Evolutionary conservation across 1,140 invertebrate genomes (phyloP), one percentile per base, ranked within the genome.

Genomic region (Micrasema minimum): DNA sequence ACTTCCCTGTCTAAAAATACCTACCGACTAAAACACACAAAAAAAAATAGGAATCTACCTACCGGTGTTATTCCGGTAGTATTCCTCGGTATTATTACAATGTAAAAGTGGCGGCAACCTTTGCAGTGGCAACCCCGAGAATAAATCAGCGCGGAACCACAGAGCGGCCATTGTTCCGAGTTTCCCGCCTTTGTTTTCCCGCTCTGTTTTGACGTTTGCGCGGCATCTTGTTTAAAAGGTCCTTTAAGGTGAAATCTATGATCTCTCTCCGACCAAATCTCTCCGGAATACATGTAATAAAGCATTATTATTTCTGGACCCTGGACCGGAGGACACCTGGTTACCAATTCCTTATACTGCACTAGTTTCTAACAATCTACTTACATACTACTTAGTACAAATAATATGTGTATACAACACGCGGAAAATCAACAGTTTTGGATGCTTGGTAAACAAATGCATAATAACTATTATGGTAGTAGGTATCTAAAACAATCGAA

Each of bases 161-260:
- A 31, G 23, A 31, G 23, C 26, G 51, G 43, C 48, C 55, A 59
- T 59, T 59, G 55, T 59, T 59, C 55, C 55, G 20, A 16, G 55
- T 59, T 59, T 59, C 31, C 37, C 35, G 55, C 55, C 37, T 59
- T 59, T 59, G 55, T 59, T 59, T 59, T 41, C 55, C 55, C 55
- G 55, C 55, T 57, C 53, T 41, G 18, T 38, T 59, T 59, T 59
- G 55, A 59, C 55, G 55, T 38, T 16, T 9, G 16, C 55, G 55
- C 55, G 55, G 55, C 37, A 35, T 16, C 9, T 18, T 41, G 14
- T 12, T n/a, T n/a, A n/a, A n/a, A 31, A 14, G 55, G 9, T 22
- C 55, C 37, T 38, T 41, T 18, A 20, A 38, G 23, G 35, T 14
- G 55, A 59, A 59, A 59, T 59, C 55, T 59, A 59, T 59, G 55